These are phyloP conservation scores for Aquatica leii DNA, from an alignment of 2,888 invertebrate genomes.

Conservation along the genomic window DNA sequence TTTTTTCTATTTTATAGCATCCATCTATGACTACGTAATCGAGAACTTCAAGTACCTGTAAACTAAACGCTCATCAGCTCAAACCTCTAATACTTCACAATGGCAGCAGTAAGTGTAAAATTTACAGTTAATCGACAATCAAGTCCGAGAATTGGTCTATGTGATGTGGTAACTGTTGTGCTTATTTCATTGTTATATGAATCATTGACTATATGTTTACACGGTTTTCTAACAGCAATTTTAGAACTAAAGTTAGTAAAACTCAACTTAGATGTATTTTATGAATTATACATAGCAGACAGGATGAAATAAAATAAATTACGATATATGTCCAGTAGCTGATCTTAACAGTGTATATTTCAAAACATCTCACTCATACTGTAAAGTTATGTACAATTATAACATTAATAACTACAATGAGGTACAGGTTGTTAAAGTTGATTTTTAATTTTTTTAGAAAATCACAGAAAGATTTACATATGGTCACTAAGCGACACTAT, in stretches of 20 bases:
- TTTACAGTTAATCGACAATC: background rate
- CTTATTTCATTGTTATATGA: background rate
- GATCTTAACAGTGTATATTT: no score
- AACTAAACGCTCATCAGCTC: constrained; percentile 1
- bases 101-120: constrained; percentile 5
- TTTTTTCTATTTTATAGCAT: constrained; percentile 1
- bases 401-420: constrained; percentile 4
- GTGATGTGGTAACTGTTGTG: background rate
- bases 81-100: background rate
- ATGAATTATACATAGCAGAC: no score
- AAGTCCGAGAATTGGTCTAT: constrained; percentile 1
- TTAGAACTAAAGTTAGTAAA: no score
- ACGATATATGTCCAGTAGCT: no score
- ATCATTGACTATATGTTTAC: no score
- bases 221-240: no score
- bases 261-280: no score
- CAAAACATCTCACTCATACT: no score
- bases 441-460: constrained; percentile 4
- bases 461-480: constrained; percentile 6
- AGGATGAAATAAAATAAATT: no score
- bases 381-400: background rate
- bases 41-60: background rate
- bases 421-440: background rate
- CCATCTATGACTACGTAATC: constrained; percentile 2
- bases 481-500: constrained; percentile 4